Base-by-base conservation (phyloP, 1,140 invertebrate genomes). In the Conopomorpha cramerella region DNA sequence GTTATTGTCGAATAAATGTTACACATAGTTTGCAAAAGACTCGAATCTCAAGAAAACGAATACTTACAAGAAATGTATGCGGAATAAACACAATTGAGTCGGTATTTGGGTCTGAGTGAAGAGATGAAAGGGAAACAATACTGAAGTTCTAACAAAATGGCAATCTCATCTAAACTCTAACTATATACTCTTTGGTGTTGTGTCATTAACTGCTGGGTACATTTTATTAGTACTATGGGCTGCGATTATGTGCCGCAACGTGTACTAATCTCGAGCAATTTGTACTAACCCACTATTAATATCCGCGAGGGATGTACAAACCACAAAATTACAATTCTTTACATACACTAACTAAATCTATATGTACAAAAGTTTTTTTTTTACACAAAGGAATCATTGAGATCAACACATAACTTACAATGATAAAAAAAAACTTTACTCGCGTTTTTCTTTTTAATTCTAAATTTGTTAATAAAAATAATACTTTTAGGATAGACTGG, bases 311-410 rank as follows among this genome's bases (percentile, higher is more conserved):
- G 19, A 4, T 23, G 4, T 23, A 23, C 19, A 4, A 6, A 23
- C 19, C 10, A 4, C 10, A 6, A 23, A 6, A 10, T 23, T 6
- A 23, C 19, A 6, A 23, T 23, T 6, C 4, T 10, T 23, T 6
- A 23, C 19, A 23, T 23, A 4, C 19, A 4, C 4, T 23, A 23
- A 6, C 10, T 23, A 23, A 4, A 23, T 23, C 10, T 23, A 23
- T 10, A 10, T n/a, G 32, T 34, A 33, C 17, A 18, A 18, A 19
- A 16, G 16, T 33, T 15, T 56, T 54, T 37, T 26, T 18, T 76
- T 59, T 74, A 74, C 65, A 70, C 44, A 71, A 51, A 74, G 70
- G 70, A 76, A 76, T 72, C 62, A 60, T 68, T 76, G 70, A 76
- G 70, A 76, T 76, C 70, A 76, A 62, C 64, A 64, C 50, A 65